Percentiles rank a stretch among this genome's conserved stretches.
Conservation (phyloP, 53 echinoderm and acorn worm species). For the Holothuria scabra region DNA sequence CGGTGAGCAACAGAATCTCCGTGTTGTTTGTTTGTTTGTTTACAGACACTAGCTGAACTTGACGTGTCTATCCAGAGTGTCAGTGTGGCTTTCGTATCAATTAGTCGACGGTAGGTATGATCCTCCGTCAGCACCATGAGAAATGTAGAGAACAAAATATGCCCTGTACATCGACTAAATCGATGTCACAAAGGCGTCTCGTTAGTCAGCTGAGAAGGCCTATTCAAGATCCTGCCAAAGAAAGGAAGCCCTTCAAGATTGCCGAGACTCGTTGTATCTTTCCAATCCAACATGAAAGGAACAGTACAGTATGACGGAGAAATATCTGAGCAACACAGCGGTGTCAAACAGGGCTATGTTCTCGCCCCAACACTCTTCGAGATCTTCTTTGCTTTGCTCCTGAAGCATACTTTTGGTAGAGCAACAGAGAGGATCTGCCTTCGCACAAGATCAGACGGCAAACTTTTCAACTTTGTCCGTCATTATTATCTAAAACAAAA, state of each 20-base stretch:
- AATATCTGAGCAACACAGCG: slow-evolving; percentile 16
- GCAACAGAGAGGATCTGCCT: slow-evolving; percentile 37
- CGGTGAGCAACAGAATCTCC: too few species aligned
- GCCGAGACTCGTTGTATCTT: background rate
- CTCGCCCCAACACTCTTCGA: slow-evolving; percentile 3
- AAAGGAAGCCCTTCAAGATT: background rate
- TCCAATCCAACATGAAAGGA: slow-evolving; percentile 18
- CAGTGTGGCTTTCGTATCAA: too few species aligned
- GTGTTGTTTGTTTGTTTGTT: too few species aligned
- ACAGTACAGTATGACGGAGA: background rate
- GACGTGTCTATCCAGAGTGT: too few species aligned
- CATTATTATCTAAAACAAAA: too few species aligned
- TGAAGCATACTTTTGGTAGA: slow-evolving; percentile 24
- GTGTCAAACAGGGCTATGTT: slow-evolving; percentile 66
- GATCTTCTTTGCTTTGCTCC: slow-evolving; percentile 59
- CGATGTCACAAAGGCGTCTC: background rate
- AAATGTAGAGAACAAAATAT: background rate
- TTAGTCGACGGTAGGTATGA: too few species aligned
- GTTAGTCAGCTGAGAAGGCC: slow-evolving; percentile 10
- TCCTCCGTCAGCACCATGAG: too few species aligned
- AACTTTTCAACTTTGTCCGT: too few species aligned
- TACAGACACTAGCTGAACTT: too few species aligned
- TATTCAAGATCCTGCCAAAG: background rate
- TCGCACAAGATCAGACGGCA: too few species aligned
- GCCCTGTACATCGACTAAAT: background rate